phyloP scores from a whole-genome alignment of 2,113 vertebrate genomes.

The Chaetops frenatus region DNA sequence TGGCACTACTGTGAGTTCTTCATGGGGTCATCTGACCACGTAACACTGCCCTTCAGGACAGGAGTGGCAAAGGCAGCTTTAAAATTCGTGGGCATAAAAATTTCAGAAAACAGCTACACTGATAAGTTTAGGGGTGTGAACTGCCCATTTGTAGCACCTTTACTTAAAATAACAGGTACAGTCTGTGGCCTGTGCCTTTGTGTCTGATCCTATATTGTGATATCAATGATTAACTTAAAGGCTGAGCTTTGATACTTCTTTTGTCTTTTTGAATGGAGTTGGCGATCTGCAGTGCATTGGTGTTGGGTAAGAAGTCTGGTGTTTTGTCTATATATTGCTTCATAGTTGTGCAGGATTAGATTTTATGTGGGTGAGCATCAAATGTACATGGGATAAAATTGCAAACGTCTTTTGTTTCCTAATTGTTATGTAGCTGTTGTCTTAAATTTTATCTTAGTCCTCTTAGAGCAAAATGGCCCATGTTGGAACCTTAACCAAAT shows the following conservation, averaged over 20 bases:
- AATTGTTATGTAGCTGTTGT: neutral
- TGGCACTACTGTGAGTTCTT: neutral
- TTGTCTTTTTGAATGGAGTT: neutral
- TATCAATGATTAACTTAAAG: neutral
- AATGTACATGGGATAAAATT: neutral
- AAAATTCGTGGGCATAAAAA: neutral
- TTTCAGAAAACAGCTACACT: neutral
- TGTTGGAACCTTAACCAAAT: neutral
- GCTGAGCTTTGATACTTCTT: neutral
- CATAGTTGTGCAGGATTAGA: neutral
- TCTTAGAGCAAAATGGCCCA: neutral
- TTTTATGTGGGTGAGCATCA: neutral
- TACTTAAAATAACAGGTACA: fast-evolving
- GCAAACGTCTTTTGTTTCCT: neutral
- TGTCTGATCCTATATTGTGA: neutral
- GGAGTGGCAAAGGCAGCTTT: neutral
- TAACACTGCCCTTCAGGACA: neutral
- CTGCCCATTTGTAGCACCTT: neutral
- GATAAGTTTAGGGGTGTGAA: neutral
- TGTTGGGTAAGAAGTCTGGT: neutral
- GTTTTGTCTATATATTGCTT: neutral
- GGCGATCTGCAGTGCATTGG: neutral
- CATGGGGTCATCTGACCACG: fast-evolving
- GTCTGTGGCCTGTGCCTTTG: neutral
- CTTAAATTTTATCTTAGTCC: neutral